These are phyloP conservation scores for Perca schrenkii DNA, from an alignment of 2,113 vertebrate species.

Conservation along the genomic window DNA sequence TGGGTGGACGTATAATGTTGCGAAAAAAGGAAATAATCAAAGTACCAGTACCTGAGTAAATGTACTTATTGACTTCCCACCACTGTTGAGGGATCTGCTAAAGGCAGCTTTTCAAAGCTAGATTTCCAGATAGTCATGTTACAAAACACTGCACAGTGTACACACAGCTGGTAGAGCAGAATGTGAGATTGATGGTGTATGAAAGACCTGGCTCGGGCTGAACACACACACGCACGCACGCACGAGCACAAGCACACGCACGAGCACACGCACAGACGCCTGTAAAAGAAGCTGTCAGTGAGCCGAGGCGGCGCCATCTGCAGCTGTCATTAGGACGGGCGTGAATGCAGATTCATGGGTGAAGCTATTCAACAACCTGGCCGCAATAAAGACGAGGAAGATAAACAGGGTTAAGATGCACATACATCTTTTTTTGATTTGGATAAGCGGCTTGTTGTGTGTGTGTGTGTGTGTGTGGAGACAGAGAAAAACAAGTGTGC, in stretches of 20 bases:
- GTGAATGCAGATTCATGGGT: conserved; percentile 72
- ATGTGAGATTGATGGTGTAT: conserved; percentile 43
- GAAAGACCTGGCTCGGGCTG: conserved; percentile 53
- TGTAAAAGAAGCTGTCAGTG: conserved; percentile 73
- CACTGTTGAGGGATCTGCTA: conserved; percentile 18
- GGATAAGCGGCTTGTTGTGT: conserved; percentile 25
- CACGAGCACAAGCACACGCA: not conserved
- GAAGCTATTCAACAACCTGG: conserved; percentile 66
- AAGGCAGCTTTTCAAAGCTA: conserved; percentile 63
- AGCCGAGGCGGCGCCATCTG: conserved; percentile 72
- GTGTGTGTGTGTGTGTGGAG: not conserved
- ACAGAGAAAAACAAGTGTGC: too few species aligned
- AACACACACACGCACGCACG: not conserved
- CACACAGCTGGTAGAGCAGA: conserved; percentile 65
- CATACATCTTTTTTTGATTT: conserved; percentile 66
- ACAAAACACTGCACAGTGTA: conserved; percentile 50
- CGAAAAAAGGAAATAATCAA: too few species aligned
- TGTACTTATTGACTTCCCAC: not conserved
- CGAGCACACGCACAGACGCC: not conserved
- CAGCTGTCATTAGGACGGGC: conserved; percentile 65
- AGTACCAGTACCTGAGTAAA: not conserved
- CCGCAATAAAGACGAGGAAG: conserved; percentile 61
- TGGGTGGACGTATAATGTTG: too few species aligned
- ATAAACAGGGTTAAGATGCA: conserved; percentile 73
- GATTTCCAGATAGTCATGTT: conserved; percentile 61